Evolutionary conservation across 2,113 vertebrate species (phyloP).

Genomic region (Vimba vimba): DNA sequence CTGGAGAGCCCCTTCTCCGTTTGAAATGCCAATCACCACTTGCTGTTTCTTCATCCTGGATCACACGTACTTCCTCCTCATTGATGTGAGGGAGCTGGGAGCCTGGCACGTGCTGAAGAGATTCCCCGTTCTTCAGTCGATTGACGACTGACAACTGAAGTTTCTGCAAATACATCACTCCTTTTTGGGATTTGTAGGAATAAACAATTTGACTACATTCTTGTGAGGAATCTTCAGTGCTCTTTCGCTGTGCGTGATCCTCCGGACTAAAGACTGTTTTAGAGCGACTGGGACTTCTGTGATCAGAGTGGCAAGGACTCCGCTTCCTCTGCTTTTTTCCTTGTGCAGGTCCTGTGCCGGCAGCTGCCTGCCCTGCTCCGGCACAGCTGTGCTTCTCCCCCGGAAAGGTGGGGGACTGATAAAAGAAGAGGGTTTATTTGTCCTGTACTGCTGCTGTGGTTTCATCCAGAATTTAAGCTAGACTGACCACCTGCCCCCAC

Average conservation of each 20-base stretch:
- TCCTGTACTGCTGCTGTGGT: neutral
- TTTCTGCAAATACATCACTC: conserved; percentile 39
- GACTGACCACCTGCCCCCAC: neutral
- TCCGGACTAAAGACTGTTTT: conserved; percentile 20
- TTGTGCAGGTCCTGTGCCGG: conserved; percentile 19
- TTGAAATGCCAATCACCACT: conserved; percentile 54
- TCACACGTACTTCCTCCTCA: conserved; percentile 34
- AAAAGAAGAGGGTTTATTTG: neutral
- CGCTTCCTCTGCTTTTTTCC: conserved; percentile 40
- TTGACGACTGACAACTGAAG: conserved; percentile 38
- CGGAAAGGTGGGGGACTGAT: conserved; percentile 3
- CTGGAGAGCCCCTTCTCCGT: conserved; percentile 54
- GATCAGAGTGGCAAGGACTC: conserved; percentile 37
- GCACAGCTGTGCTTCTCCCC: conserved; percentile 31
- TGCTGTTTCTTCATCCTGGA: conserved; percentile 43
- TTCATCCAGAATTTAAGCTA: conserved; percentile 3
- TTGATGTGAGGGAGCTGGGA: conserved; percentile 26
- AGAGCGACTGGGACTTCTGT: conserved; percentile 24
- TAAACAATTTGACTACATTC: neutral
- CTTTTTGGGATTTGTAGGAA: conserved; percentile 36
- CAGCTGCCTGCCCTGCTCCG: conserved; percentile 12
- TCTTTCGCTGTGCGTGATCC: neutral
- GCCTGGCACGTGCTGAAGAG: conserved; percentile 25
- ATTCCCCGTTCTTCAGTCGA: conserved; percentile 29
- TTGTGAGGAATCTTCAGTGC: neutral